Percentiles rank a stretch among this genome's conserved stretches.
These are phyloP conservation scores for Metacarcinus magister DNA, from an alignment of 2,888 invertebrate species.

Conservation along the genomic window DNA sequence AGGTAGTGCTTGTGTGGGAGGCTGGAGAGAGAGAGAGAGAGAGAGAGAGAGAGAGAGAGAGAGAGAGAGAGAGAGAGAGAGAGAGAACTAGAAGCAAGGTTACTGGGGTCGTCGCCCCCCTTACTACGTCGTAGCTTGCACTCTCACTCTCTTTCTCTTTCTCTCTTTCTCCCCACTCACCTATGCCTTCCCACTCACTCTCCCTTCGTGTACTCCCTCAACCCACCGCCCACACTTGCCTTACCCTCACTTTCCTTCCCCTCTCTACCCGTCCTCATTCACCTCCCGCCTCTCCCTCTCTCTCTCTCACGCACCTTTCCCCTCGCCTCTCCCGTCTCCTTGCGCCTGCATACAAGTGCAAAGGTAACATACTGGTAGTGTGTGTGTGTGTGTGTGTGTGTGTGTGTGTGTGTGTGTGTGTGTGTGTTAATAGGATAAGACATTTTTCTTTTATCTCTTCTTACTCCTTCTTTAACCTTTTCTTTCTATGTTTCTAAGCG, in stretches of 20 bases:
- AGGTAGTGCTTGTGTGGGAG: no score
- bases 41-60: conserved; percentile 42
- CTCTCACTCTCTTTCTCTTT: conserved; percentile 30
- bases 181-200: neutral
- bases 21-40: conserved; percentile 12
- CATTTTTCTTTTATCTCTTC: neutral
- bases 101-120: neutral
- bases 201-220: neutral
- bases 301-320: neutral
- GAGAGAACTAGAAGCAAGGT: conserved; percentile 4
- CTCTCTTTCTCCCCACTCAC: neutral
- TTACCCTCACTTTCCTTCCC: neutral
- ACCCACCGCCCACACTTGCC: neutral
- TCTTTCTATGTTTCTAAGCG: no score
- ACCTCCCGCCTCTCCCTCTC: neutral
- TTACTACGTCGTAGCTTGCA: neutral
- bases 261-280: neutral
- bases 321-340: neutral
- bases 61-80: neutral
- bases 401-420: conserved; percentile 10
- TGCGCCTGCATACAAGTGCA: neutral
- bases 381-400: neutral
- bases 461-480: neutral
- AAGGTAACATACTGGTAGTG: neutral
- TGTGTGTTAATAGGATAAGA: neutral